A percentile compares a stretch with the other conserved stretches of the same genome.
Conservation (phyloP, 1,140 invertebrate genomes). For the Gerris buenoi region DNA sequence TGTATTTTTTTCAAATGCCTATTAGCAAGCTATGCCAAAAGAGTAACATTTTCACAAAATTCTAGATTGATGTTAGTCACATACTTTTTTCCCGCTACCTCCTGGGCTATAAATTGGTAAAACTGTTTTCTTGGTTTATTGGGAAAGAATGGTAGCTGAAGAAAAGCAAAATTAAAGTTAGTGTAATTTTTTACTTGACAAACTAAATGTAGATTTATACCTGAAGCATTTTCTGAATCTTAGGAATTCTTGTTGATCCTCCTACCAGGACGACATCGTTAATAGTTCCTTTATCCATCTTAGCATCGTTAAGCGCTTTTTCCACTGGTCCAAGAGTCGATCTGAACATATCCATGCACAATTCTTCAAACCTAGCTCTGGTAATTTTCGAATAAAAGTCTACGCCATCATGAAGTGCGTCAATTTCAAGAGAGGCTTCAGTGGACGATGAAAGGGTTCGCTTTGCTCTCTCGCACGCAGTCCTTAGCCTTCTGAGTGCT, state of each 20-base stretch:
- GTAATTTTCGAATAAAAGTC: conserved; percentile 59
- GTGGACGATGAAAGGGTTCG: conserved; percentile 57
- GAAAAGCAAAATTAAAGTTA: too few species aligned
- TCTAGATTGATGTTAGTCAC: too few species aligned
- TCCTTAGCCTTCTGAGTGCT: conserved; percentile 34
- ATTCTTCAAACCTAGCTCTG: conserved; percentile 61
- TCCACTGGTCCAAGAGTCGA: conserved; percentile 38
- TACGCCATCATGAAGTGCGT: conserved; percentile 49
- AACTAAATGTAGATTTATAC: too few species aligned
- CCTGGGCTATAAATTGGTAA: too few species aligned
- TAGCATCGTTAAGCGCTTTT: conserved; percentile 48
- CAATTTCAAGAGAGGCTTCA: conserved; percentile 53
- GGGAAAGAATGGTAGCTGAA: too few species aligned
- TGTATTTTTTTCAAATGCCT: too few species aligned
- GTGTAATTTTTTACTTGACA: too few species aligned
- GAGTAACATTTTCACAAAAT: too few species aligned
- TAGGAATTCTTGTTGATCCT: conserved; percentile 47
- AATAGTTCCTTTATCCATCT: conserved; percentile 46
- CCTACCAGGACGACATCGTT: conserved; percentile 56
- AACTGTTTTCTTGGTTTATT: too few species aligned
- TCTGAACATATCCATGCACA: conserved; percentile 62
- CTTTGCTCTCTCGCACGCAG: conserved; percentile 62
- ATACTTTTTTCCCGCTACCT: too few species aligned
- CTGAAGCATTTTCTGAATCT: conserved; percentile 35
- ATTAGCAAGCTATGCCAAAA: too few species aligned